Base-by-base conservation (phyloP, 2,113 vertebrate genomes). In the Scortum barcoo region DNA sequence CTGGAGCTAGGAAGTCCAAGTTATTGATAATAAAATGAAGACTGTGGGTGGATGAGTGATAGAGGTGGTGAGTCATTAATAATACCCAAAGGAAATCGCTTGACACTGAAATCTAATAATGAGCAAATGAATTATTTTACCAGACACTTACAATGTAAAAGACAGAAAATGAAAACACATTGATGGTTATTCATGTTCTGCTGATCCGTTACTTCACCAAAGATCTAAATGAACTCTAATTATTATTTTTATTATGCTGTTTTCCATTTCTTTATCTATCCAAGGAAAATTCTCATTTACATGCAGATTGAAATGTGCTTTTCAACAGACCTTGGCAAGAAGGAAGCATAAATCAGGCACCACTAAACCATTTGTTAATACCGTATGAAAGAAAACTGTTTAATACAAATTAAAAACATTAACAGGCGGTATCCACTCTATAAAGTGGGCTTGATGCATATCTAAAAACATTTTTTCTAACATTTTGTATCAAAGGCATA, bases 1-100 rank as follows among this genome's bases (percentile, higher is more conserved):
- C 11, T n/a, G 2, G 46, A 58, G 56, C 16, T 46, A 38, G 3
- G 69, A 36, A 65, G 51, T 46, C 7, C 1, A 28, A 70, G n/a
- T 70, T 66, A 60, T 68, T 73, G 24, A 70, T 62, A 44, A 53
- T 71, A 68, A 51, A 69, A 40, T 11, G 9, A 75, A 57, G 0
- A 8, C 20, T 68, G 42, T 33, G 75, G 57, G 6, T 72, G 66
- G 79, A 68, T 63, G 75, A 89, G n/a, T 67, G 67, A 78, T 42
- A 12, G 13, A 33, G 60, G 2, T 57, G 51, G 28, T 75, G 70
- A 74, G 67, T 85, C 76, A 80, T 58, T 82, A 56, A 72, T 80
- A 74, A 74, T 10, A 78, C 36, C 69, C 38, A 60, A n/a, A 46
- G 66, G 56, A 75, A 26, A 17, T 51, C 26, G 74, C 40, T 63